Base-by-base conservation (phyloP, 2,888 invertebrate species). In the Prostheceraeus crozeri region DNA sequence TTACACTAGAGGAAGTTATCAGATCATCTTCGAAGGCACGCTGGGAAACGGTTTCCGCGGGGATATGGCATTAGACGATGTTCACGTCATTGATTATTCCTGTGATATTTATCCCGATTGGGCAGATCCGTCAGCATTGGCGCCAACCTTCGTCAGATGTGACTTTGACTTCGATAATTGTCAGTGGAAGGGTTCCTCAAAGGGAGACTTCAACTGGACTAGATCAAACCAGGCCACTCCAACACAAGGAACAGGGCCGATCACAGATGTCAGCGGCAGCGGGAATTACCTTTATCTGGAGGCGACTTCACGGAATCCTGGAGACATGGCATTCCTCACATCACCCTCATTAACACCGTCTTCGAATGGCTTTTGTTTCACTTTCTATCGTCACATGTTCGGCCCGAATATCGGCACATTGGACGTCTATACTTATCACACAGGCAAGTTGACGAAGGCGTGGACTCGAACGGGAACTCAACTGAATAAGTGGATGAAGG, bases 51-150 rank as follows among this genome's bases (percentile, higher is more conserved):
- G 69, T 30, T 68, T 64, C 53, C 65, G 67, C 19, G 67, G 65
- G 21, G 68, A 68, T 57, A 69, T 69, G 27, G 69, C 69, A 14
- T 51, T 71, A 21, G 70, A 71, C 63, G 70, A 71, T 56, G 61
- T 71, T 30, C 52, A 57, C 16, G 70, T 65, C 55, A 67, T 68
- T 4, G 57, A 63, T 30, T 67, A 66, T 27, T 65, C 66, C 16
- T 33, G 57, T 4, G 51, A 30, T 8, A 11, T 23, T 35, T 1
- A 25, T 10, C 54, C 63, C 60, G 30, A 56, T 63, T 1, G 89
- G 68, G 82, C 83, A 27, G 81, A 84, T 60, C 86, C 85, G 1
- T 85, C 84, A 66, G 89, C 89, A 68, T 89, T 79, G 23, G 82
- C 83, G 67, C 83, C 84, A 70, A 89, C 89, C 72, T 86, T 88